Conservation (phyloP, 2,888 invertebrate genomes). For the Dynastes tityus region DNA sequence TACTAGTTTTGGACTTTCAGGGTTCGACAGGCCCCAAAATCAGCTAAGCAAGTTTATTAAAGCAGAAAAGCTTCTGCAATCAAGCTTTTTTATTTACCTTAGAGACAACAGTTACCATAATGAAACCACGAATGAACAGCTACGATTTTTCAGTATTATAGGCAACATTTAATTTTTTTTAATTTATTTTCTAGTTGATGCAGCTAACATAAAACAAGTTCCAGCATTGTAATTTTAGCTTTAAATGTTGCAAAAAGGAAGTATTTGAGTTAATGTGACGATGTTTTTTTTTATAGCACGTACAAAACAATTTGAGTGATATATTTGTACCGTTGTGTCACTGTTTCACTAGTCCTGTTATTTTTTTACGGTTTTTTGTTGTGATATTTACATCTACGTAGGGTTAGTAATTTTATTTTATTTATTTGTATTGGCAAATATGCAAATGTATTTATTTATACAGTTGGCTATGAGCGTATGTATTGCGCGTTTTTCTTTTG, state of each 20-base stretch:
- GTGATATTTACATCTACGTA: constrained; percentile 20
- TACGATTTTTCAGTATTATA: constrained; percentile 32
- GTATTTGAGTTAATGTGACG: not conserved
- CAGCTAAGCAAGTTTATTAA: constrained; percentile 63
- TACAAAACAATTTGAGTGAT: constrained; percentile 25
- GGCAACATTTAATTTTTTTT: constrained; percentile 10
- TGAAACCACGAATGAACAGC: not conserved
- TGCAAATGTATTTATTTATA: not conserved
- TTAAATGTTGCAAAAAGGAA: not conserved
- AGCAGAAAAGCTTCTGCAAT: not conserved
- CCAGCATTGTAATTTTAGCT: constrained; percentile 13
- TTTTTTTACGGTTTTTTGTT: constrained; percentile 12
- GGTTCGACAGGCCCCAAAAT: constrained; percentile 63
- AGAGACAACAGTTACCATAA: constrained; percentile 5
- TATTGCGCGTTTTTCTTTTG: not conserved
- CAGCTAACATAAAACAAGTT: not conserved
- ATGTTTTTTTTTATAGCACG: constrained; percentile 1
- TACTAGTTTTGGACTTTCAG: constrained; percentile 57
- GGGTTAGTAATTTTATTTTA: constrained; percentile 6
- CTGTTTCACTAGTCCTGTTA: constrained; percentile 34
- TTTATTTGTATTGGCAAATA: not conserved
- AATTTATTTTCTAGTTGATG: not conserved
- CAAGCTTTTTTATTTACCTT: not conserved
- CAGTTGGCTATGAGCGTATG: not conserved
- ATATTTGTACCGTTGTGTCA: constrained; percentile 7